A percentile compares a stretch with the other conserved stretches of the same genome.
phyloP scores from a whole-genome alignment of 2,113 vertebrate genomes.

The Terrapene triunguis region DNA sequence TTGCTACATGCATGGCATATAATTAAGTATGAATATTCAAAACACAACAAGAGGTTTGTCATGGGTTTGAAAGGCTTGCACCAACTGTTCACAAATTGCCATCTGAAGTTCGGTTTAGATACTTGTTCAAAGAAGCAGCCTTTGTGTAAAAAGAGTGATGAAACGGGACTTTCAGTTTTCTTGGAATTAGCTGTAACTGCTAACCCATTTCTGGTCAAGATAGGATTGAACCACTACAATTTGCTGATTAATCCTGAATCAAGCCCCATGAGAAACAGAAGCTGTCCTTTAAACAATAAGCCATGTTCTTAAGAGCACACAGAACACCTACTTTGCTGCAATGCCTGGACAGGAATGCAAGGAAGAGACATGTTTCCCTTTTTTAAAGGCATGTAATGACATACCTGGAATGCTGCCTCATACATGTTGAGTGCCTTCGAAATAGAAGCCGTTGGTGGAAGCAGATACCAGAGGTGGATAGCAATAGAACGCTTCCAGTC shows the following conservation, averaged over 20 bases:
- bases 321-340: background rate
- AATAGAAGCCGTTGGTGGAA: conserved; percentile 93
- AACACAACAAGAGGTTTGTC: background rate
- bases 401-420: conserved; percentile 91
- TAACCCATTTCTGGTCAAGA: background rate
- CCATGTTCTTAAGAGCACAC: background rate
- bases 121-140: background rate
- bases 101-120: background rate
- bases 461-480: conserved; percentile 95
- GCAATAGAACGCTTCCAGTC: conserved; percentile 96
- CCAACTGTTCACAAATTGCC: background rate
- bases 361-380: background rate
- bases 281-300: background rate
- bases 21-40: background rate
- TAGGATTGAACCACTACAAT: background rate
- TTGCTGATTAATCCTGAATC: background rate
- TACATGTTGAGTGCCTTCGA: conserved; percentile 89
- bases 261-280: background rate
- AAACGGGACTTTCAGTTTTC: background rate
- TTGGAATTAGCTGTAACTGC: background rate
- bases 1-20: rapidly evolving
- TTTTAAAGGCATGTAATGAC: rapidly evolving
- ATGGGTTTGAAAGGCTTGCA: background rate
- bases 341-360: background rate
- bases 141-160: background rate